Evolutionary conservation across 2,888 invertebrate genomes (phyloP), one percentile per base, ranked within the genome.

Genomic region (Rhagonycha fulva): DNA sequence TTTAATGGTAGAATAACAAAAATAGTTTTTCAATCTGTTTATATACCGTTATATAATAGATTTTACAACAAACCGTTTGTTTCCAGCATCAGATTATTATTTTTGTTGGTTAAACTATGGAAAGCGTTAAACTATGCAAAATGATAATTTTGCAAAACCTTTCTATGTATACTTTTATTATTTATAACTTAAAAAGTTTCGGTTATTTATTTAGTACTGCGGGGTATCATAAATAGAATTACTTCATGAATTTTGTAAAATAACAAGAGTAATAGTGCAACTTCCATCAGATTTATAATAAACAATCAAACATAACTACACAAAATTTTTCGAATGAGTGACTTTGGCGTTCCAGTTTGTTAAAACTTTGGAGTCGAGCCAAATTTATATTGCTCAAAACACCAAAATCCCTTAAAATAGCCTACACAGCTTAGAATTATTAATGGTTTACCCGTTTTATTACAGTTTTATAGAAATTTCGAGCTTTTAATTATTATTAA

Each of bases 311-410:
- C 66, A 66, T 66, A 70, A 70, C 74, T 66, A 74, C 70, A 70
- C 70, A 24, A 24, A 70, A 68, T 71, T 75, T 75, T 75, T 71
- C 75, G 47, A 60, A 47, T 68, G 75, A 67, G 66, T 68, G 71
- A 75, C 32, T 71, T 62, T 63, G 68, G 67, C 71, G 67, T 75
- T 68, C 71, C 71, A 70, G 71, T 75, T 71, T 75, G 75, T 66
- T 76, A 72, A 70, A 70, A 68, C 68, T 76, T 76, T 74, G 76
- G 70, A 68, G 28, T 61, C 71, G 62, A 71, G 71, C 76, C 74
- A 76, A 76, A 74, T 71, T 74, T 76, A 74, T 71, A 68, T 71
- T 62, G 76, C 76, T 74, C 66, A 73, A 66, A 76, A 74, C 69
- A 61, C 74, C 74, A 74, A 76, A 76, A 74, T 76, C 74, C 68